Evolutionary conservation across 2,113 vertebrate species (phyloP).

Genomic region (Dasyurus viverrinus): DNA sequence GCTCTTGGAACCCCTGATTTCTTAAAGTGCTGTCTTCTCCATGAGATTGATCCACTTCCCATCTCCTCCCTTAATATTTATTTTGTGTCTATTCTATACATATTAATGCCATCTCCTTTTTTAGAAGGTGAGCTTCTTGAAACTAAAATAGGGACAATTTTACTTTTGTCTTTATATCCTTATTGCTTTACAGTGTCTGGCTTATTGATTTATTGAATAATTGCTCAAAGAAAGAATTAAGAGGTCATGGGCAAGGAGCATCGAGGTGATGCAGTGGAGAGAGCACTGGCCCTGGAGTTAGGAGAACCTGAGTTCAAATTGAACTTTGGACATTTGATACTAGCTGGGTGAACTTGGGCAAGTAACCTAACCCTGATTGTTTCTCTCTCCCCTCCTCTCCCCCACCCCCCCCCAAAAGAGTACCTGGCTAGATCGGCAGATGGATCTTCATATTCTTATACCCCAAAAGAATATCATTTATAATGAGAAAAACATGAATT

Average conservation of each 20-base stretch:
- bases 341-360: too few species aligned
- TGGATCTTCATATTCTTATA: not conserved
- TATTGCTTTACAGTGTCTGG: not conserved
- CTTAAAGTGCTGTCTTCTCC: not conserved
- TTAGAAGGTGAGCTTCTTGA: not conserved
- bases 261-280: too few species aligned
- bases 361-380: too few species aligned
- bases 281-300: too few species aligned
- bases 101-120: not conserved
- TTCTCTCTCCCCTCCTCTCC: too few species aligned
- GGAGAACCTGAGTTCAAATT: too few species aligned
- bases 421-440: not conserved
- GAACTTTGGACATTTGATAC: too few species aligned
- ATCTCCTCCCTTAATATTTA: not conserved
- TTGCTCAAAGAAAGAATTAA: not conserved
- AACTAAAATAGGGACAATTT: not conserved
- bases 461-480: not conserved
- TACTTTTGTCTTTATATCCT: not conserved
- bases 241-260: not conserved
- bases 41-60: not conserved
- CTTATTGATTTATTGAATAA: not conserved
- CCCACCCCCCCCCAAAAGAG: too few species aligned
- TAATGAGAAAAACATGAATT: not conserved
- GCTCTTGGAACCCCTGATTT: not conserved
- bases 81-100: too few species aligned